Base-by-base conservation (phyloP, 1,140 invertebrate species). In the Chelonus insularis region DNA sequence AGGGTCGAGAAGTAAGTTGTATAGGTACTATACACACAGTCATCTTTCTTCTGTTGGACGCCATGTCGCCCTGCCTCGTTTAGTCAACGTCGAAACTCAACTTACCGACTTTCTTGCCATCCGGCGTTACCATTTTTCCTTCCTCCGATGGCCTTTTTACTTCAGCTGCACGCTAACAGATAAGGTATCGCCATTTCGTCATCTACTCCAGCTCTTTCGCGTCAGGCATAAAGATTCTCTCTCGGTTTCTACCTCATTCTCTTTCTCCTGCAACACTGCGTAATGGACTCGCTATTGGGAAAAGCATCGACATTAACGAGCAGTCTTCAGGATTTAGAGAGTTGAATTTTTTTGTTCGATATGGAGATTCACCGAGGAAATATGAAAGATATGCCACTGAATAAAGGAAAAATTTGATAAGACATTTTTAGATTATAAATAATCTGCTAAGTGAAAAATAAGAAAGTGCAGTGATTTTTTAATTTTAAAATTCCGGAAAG, bases 71-170 rank as follows among this genome's bases (percentile, higher is more conserved):
- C 65, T 72, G 69, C 71, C 72, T 72, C 72, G 72, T 74, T 74
- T 74, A 74, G 69, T 74, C 71, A 74, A 72, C 63, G 72, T 74
- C 71, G 69, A 74, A 72, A 69, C 69, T 37, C 67, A 67, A 69
- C 72, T 70, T 68, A 72, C 63, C 59, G 50, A 65, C 41, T 59
- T 18, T 16, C 41, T 43, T 16, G 14, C 14, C 47, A 32, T 62
- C 41, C 25, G 6, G 23, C 56, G 37, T 57, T 51, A 58, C 32
- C 50, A 54, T 66, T 68, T 62, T 64, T 71, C 64, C 60, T 61
- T 61, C 60, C 58, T 65, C 52, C 60, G 64, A 50, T 58, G 57
- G 66, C 64, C 71, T 70, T 67, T 66, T 69, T 67, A 61, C 60
- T 62, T 29, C 20, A 62, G 60, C 62, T 62, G 60, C 62, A 61